Evolutionary conservation across 1,140 invertebrate species (phyloP), one percentile per base, ranked within the genome.

Genomic region (Bombus confusus): DNA sequence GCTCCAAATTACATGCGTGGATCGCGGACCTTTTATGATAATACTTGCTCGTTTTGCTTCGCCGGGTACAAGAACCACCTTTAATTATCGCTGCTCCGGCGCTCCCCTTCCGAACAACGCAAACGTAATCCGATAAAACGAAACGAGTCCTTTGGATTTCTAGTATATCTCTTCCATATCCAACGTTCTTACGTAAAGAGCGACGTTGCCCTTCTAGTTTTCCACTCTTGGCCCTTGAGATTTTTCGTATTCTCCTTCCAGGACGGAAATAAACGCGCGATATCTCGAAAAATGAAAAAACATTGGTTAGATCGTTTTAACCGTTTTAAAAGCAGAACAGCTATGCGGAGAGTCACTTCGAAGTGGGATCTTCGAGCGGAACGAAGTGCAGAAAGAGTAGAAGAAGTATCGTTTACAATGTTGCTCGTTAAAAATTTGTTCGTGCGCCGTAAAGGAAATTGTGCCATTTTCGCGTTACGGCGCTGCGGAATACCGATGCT

Each of bases 1-100:
- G 91, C 93, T 93, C 90, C 84, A 94, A 94, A 94, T 93, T 94
- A 93, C 91, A 94, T 89, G 91, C 92, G 91, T 74, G 77, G 85
- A 79, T 66, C 77, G 80, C 77, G 68, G 47, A 52, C 68, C 73
- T 79, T 83, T 89, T 89, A 89, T 89, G 76, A 89, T 89, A 86
- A 89, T 89, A 59, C 82, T 86, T 77, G 25, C 59, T 15, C 77
- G 64, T 88, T 86, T 89, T 69, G 76, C 66, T 1, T 2, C 43
- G 66, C 6, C 76, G 57, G 52, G 34, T 76, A 78, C 52, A 57
- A 62, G 10, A 25, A 71, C 71, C 74, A 71, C 66, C 80, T 75
- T 83, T 86, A 74, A 86, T 81, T 66, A 85, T 81, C 79, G 69
- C 59, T 31, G 28, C 37, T 28, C 43, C 64, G 74, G 28, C 78